Evolutionary conservation across 2,797 vertebrate genomes (phyloP).

Genomic region (Labeo calbasu): DNA sequence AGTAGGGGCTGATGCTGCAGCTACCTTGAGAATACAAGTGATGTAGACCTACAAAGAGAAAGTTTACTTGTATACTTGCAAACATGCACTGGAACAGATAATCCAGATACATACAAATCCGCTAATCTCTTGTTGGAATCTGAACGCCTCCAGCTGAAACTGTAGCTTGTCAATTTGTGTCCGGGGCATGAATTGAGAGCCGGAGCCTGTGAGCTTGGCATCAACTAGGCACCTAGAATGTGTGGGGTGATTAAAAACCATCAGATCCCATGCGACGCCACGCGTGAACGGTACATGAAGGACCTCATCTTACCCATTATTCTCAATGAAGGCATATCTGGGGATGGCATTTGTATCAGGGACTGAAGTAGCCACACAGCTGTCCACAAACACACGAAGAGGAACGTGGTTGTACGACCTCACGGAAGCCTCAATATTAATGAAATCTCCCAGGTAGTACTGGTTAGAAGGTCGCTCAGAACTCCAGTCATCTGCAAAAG

Average conservation of each 20-base stretch:
- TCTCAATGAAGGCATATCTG: conserved; percentile 52
- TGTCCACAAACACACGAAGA: conserved; percentile 43
- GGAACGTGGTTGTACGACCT: conserved; percentile 39
- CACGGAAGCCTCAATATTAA: conserved; percentile 47
- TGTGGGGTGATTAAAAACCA: rapidly evolving
- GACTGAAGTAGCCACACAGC: conserved; percentile 65
- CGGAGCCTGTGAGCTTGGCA: conserved; percentile 64
- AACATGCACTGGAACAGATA: neutral
- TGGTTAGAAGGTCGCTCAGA: conserved; percentile 40
- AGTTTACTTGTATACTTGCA: neutral
- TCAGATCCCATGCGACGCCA: neutral
- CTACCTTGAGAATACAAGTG: conserved; percentile 74
- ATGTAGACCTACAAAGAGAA: conserved; percentile 70
- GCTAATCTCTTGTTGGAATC: conserved; percentile 61
- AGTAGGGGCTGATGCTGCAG: conserved; percentile 24
- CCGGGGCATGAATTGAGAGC: conserved; percentile 67
- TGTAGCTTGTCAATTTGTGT: conserved; percentile 59
- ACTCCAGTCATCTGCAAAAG: conserved; percentile 39
- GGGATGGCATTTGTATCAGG: conserved; percentile 49
- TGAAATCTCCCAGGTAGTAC: conserved; percentile 42
- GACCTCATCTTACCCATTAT: conserved; percentile 39
- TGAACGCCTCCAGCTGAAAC: conserved; percentile 75
- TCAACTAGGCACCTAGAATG: conserved; percentile 73
- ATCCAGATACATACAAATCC: conserved; percentile 53
- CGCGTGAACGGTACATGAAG: neutral